These are phyloP conservation scores for Vultur gryphus DNA, from an alignment of 2,797 vertebrate genomes.

Conservation along the genomic window DNA sequence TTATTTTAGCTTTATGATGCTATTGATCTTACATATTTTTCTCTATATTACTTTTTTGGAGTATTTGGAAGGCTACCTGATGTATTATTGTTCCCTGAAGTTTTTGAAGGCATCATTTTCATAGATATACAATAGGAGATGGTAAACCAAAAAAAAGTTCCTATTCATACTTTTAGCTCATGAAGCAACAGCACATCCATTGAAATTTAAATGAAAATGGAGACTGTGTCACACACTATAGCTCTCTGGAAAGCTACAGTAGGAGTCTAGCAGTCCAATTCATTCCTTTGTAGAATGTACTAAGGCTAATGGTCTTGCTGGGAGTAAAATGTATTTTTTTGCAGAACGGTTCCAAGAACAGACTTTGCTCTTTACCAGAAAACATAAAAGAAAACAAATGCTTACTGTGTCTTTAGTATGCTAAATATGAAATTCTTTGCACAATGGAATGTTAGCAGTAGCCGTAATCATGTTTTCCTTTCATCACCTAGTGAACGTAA, in stretches of 20 bases:
- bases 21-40: not conserved
- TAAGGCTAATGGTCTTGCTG: conserved; percentile 60
- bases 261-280: conserved; percentile 62
- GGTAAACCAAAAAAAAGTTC: not conserved
- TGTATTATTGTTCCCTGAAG: conserved; percentile 34
- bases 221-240: conserved; percentile 58
- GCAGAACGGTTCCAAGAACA: conserved; percentile 37
- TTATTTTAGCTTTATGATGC: conserved; percentile 2
- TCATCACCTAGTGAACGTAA: conserved; percentile 56
- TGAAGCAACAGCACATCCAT: conserved; percentile 44
- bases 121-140: conserved; percentile 33
- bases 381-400: conserved; percentile 64
- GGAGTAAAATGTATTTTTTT: conserved; percentile 56
- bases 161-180: conserved; percentile 52
- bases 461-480: conserved; percentile 63
- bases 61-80: conserved; percentile 6
- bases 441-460: conserved; percentile 63
- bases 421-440: conserved; percentile 59
- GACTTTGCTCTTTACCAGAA: conserved; percentile 46
- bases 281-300: conserved; percentile 58
- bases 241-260: conserved; percentile 53
- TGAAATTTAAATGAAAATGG: conserved; percentile 67
- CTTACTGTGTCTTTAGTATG: conserved; percentile 57
- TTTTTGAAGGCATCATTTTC: conserved; percentile 52
- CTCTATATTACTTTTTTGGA: not conserved